These are phyloP conservation scores for Scleropages formosus DNA, from an alignment of 2,797 vertebrate species.

Conservation along the genomic window DNA sequence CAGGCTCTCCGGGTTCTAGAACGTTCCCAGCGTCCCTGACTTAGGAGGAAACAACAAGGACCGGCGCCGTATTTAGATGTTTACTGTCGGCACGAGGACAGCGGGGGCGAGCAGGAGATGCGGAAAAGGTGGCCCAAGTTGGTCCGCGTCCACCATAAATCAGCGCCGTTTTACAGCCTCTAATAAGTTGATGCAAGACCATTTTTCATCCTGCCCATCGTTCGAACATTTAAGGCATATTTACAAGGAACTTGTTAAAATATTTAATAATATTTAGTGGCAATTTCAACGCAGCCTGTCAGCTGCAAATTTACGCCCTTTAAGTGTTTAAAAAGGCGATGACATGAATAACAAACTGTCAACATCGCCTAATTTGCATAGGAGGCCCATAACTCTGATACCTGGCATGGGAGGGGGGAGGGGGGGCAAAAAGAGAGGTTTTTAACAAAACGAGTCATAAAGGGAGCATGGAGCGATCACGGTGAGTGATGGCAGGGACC, in stretches of 20 bases:
- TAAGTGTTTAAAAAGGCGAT: conserved; percentile 83
- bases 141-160: conserved; percentile 69
- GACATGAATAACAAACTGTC: conserved; percentile 85
- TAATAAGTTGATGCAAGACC: conserved; percentile 85
- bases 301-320: conserved; percentile 69
- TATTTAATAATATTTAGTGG: conserved; percentile 88
- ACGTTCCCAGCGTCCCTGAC: conserved; percentile 56
- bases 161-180: conserved; percentile 74
- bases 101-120: conserved; percentile 62
- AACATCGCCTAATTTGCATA: conserved; percentile 79
- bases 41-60: conserved; percentile 63
- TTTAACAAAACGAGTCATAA: conserved; percentile 85
- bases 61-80: conserved; percentile 62
- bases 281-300: conserved; percentile 77
- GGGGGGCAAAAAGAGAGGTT: conserved; percentile 69
- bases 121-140: conserved; percentile 68
- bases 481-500: conserved; percentile 74
- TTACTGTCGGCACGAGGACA: conserved; percentile 69
- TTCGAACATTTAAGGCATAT: conserved; percentile 84
- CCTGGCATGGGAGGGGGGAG: conserved; percentile 60
- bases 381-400: conserved; percentile 79
- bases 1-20: conserved; percentile 43
- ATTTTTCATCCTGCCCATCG: conserved; percentile 79
- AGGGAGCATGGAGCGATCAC: conserved; percentile 61
- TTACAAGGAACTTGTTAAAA: conserved; percentile 88